phyloP scores from a whole-genome alignment of 2,113 vertebrate genomes.

The Otocyon megalotis region DNA sequence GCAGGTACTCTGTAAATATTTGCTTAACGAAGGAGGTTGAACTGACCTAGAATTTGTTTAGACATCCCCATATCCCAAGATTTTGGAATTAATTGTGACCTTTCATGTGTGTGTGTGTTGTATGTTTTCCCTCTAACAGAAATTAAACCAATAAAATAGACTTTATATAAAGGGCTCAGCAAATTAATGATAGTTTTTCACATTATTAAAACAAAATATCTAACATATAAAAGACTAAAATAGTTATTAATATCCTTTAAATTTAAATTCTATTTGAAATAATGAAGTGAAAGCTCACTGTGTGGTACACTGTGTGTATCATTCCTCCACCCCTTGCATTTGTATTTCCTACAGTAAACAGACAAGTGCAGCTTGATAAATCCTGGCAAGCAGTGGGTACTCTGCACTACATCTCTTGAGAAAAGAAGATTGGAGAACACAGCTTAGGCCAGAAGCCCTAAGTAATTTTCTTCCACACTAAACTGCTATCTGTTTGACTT shows the following conservation, averaged over 20 bases:
- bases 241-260: constrained; percentile 21
- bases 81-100: constrained; percentile 15
- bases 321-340: neutral
- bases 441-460: neutral
- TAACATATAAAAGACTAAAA: neutral
- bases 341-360: neutral
- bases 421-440: neutral
- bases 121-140: neutral
- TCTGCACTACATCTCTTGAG: neutral
- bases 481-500: neutral
- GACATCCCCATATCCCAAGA: neutral
- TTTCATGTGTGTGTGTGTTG: neutral
- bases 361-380: neutral
- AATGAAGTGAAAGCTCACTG: neutral
- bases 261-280: constrained; percentile 20
- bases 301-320: neutral
- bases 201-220: constrained; percentile 28
- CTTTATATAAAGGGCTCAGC: neutral
- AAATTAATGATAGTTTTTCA: constrained; percentile 34
- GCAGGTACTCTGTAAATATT: neutral
- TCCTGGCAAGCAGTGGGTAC: neutral
- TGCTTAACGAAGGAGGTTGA: neutral
- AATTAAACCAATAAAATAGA: constrained; percentile 33
- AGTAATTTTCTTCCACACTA: neutral
- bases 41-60: neutral